A percentile compares a stretch with the other conserved stretches of the same genome.
phyloP scores from a whole-genome alignment of 1,140 invertebrate species.

The Tribolium madens region DNA sequence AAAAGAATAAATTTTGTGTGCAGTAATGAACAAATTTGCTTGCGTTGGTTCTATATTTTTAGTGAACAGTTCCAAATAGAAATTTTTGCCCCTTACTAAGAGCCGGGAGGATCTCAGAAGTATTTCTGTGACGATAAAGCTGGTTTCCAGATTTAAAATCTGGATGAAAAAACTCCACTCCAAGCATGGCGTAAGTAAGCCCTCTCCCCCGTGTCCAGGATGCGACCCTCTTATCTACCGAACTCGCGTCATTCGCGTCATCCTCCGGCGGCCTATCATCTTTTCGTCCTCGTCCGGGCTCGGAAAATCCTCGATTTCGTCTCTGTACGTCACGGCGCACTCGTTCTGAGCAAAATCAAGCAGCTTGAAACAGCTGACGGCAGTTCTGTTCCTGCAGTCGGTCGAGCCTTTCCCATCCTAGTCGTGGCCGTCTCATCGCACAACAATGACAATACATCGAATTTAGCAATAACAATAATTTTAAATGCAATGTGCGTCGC shows the following conservation, averaged over 20 bases:
- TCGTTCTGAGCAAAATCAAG: slow-evolving; percentile 49
- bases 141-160: too few species aligned
- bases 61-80: too few species aligned
- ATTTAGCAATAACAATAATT: slow-evolving; percentile 43
- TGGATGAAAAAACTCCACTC: too few species aligned
- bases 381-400: slow-evolving; percentile 39
- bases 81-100: too few species aligned
- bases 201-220: too few species aligned
- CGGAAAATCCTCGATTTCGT: slow-evolving; percentile 32
- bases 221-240: background rate
- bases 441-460: slow-evolving; percentile 48
- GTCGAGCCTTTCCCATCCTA: background rate
- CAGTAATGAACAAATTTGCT: too few species aligned
- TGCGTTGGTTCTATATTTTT: too few species aligned
- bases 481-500: slow-evolving; percentile 22
- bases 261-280: background rate
- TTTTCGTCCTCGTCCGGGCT: background rate
- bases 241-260: background rate
- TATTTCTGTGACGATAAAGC: too few species aligned
- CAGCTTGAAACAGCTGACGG: slow-evolving; percentile 49
- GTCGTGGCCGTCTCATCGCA: slow-evolving; percentile 14
- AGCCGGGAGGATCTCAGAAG: too few species aligned
- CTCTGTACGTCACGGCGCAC: slow-evolving; percentile 49
- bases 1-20: too few species aligned
- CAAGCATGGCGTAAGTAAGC: too few species aligned